Percentiles rank a stretch among this genome's conserved stretches.
Evolutionary conservation across 2,888 invertebrate genomes (phyloP).

Genomic region (Cephus pygmeus): DNA sequence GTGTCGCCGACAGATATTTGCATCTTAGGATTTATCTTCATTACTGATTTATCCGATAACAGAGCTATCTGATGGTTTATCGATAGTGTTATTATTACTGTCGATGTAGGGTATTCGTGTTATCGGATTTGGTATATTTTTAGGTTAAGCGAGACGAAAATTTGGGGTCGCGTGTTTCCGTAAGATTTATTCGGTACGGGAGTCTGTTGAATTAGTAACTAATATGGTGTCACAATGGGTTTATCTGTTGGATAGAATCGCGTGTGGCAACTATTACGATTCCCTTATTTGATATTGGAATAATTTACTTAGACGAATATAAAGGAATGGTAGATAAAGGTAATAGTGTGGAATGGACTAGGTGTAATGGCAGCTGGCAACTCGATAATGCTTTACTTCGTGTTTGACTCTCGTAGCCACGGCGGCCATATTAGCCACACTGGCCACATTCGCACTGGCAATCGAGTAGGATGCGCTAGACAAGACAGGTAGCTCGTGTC

Average conservation of each 20-base stretch:
- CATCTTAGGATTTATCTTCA: conserved; percentile 1
- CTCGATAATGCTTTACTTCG: not conserved
- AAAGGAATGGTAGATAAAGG: not conserved
- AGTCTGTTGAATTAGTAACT: not conserved
- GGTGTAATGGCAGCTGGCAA: not conserved
- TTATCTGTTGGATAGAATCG: not conserved
- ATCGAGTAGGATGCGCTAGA: not conserved
- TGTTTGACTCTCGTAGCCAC: not conserved
- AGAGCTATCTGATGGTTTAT: not conserved
- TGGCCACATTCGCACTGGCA: not conserved
- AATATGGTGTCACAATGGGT: not conserved
- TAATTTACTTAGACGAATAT: not conserved
- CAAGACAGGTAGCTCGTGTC: not conserved
- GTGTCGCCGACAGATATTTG: conserved; percentile 3
- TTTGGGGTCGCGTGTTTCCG: not conserved
- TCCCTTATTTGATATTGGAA: not conserved
- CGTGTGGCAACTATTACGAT: not conserved
- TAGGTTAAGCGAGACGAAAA: conserved; percentile 21
- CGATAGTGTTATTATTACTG: not conserved
- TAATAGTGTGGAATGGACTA: not conserved
- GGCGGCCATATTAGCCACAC: not conserved
- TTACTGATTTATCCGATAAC: not conserved
- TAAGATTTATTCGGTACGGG: not conserved
- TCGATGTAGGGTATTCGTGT: not conserved
- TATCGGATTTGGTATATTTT: conserved; percentile 27